These are phyloP conservation scores for Cyanistes caeruleus DNA, from an alignment of 2,113 vertebrate species.

Conservation along the genomic window DNA sequence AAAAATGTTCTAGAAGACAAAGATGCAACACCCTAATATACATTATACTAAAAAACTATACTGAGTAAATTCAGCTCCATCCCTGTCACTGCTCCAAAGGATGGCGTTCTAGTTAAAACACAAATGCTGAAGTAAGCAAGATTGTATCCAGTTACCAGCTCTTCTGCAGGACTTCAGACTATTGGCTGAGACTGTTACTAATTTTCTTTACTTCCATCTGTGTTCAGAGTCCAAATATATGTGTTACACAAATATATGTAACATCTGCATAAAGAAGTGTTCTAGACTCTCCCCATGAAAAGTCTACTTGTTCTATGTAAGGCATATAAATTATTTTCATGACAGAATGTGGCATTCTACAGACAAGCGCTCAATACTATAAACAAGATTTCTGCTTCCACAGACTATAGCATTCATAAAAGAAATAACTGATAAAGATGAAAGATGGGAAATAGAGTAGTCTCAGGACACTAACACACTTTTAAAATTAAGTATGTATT, in stretches of 20 bases:
- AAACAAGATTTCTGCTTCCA: background rate
- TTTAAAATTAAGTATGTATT: background rate
- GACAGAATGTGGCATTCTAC: background rate
- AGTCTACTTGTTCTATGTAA: background rate
- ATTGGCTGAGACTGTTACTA: background rate
- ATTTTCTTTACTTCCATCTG: background rate
- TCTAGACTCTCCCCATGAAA: background rate
- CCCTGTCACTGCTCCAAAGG: background rate
- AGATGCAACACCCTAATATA: background rate
- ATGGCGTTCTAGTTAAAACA: background rate
- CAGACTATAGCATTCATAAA: background rate
- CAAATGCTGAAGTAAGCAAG: background rate
- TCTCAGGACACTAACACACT: background rate
- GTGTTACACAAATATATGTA: background rate
- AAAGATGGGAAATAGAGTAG: background rate
- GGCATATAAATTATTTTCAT: background rate
- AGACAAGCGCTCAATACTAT: fast-evolving
- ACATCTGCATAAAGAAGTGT: background rate
- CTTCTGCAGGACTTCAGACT: background rate
- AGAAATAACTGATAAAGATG: background rate
- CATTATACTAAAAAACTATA: background rate
- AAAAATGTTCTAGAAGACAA: background rate
- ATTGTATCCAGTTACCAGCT: background rate
- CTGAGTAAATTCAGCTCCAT: background rate
- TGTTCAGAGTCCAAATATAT: background rate